Evolutionary conservation across 1,140 invertebrate species (phyloP).

Genomic region (Ladona fulva): DNA sequence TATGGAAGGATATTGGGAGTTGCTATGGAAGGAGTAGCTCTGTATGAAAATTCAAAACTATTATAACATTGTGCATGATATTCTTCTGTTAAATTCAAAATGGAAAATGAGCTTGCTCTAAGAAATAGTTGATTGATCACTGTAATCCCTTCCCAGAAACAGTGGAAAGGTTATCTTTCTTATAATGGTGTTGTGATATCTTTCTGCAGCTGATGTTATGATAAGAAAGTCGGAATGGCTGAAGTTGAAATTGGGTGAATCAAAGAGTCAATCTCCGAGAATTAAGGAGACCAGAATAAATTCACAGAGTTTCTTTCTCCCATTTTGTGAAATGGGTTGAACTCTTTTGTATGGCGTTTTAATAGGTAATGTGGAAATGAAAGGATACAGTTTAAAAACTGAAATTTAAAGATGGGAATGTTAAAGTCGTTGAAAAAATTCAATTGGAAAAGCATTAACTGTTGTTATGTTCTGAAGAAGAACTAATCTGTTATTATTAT

Average conservation of each 20-base stretch:
- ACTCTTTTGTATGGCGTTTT: not conserved
- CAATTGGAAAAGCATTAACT: not conserved
- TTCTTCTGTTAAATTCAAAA: not conserved
- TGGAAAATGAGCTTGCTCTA: not conserved
- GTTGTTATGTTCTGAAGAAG: not conserved
- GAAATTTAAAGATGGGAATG: not conserved
- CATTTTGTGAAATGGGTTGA: not conserved
- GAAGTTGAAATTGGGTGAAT: too few species aligned
- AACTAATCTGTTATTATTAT: slow-evolving; percentile 5
- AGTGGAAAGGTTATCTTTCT: not conserved
- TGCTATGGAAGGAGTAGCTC: too few species aligned
- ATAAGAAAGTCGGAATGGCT: not conserved
- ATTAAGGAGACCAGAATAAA: not conserved
- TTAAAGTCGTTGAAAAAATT: not conserved
- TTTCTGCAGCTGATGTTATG: not conserved
- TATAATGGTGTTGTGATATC: not conserved
- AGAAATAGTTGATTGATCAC: not conserved
- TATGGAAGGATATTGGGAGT: too few species aligned
- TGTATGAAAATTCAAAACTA: too few species aligned
- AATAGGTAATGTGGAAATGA: not conserved
- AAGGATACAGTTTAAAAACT: not conserved
- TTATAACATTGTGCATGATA: not conserved
- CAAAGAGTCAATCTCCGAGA: too few species aligned
- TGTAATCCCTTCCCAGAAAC: not conserved
- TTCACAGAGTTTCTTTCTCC: not conserved